Conservation (phyloP, 2,797 vertebrate genomes). For the Myoxocephalus aenaeus region DNA sequence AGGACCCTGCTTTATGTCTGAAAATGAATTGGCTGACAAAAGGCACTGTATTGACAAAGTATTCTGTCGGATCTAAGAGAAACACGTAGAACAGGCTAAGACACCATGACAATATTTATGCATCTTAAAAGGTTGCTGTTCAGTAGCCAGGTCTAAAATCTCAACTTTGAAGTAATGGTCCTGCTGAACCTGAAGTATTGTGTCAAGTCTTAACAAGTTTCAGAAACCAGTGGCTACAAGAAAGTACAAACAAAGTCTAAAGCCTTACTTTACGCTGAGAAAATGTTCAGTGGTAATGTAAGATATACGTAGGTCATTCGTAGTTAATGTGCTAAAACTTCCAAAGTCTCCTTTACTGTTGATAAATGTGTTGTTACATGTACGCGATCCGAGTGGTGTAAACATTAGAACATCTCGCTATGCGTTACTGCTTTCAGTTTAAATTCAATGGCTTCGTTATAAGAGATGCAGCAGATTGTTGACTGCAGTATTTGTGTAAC, state of each 20-base stretch:
- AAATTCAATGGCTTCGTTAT: background rate
- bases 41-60: slow-evolving; percentile 23
- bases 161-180: background rate
- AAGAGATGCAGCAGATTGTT: slow-evolving; percentile 2
- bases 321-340: background rate
- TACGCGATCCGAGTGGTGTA: background rate
- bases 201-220: background rate
- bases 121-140: background rate
- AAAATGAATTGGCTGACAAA: slow-evolving; percentile 33
- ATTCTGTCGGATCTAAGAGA: slow-evolving; percentile 19
- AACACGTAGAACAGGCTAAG: slow-evolving; percentile 2
- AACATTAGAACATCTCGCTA: background rate
- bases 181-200: background rate
- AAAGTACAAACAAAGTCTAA: background rate
- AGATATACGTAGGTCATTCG: background rate
- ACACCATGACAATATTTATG: background rate
- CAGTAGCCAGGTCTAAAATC: background rate
- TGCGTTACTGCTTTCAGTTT: background rate
- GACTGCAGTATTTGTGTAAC: slow-evolving; percentile 35
- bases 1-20: slow-evolving; percentile 15
- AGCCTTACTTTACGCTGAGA: too few relatives aligned
- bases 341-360: background rate
- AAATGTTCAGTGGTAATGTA: background rate
- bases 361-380: background rate
- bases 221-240: background rate